Evolutionary conservation across 2,888 invertebrate species (phyloP).

Genomic region (Erannis defoliaria): DNA sequence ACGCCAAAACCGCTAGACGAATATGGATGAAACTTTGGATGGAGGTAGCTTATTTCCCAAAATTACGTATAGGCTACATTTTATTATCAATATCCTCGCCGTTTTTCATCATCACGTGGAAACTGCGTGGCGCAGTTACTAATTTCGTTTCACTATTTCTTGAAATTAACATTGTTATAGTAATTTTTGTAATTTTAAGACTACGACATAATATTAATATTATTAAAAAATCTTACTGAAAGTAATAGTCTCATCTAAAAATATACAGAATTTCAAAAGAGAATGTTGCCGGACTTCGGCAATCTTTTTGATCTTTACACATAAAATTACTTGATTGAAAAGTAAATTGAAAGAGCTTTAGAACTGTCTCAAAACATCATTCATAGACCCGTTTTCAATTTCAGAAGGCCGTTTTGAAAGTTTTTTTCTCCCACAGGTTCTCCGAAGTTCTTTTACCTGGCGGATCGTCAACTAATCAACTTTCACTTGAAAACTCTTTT

Average conservation of each 20-base stretch:
- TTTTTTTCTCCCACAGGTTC: constrained; percentile 38
- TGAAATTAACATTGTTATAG: too few species aligned
- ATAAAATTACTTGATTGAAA: constrained; percentile 25
- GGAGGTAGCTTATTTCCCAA: too few species aligned
- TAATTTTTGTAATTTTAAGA: too few species aligned
- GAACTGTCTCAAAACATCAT: constrained; percentile 39
- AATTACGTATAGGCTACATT: too few species aligned
- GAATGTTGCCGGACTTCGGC: neutral
- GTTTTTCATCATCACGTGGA: too few species aligned
- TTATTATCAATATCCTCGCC: too few species aligned
- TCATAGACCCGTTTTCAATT: constrained; percentile 41
- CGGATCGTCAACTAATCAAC: constrained; percentile 55
- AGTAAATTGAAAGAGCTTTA: constrained; percentile 22
- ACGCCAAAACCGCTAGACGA: too few species aligned
- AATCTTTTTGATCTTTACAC: constrained; percentile 12
- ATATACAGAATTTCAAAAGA: neutral
- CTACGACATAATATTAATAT: too few species aligned
- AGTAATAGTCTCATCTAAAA: neutral
- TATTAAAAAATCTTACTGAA: neutral
- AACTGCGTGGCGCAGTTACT: too few species aligned
- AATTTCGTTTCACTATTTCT: too few species aligned
- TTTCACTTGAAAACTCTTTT: constrained; percentile 42
- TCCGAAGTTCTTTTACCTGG: constrained; percentile 46
- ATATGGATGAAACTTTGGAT: too few species aligned
- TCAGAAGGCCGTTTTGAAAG: constrained; percentile 31